phyloP scores from a whole-genome alignment of 2,113 vertebrate genomes.

The Ceuthmochares aereus region DNA sequence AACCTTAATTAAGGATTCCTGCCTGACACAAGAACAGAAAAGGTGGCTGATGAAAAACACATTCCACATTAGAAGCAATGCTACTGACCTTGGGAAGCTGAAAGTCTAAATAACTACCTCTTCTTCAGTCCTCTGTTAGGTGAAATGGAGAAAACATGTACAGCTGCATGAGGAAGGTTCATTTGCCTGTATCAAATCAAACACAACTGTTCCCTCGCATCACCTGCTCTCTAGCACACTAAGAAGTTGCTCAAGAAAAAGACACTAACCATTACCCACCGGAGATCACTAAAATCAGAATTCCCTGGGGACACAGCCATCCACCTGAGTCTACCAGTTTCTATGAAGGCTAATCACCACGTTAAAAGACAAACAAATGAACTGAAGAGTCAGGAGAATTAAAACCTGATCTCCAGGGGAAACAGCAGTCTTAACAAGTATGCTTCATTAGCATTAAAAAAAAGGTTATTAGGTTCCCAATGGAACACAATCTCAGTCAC shows the following conservation, averaged over 20 bases:
- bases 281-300: neutral
- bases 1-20: neutral
- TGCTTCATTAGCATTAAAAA: constrained; percentile 9
- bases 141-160: neutral
- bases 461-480: neutral
- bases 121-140: neutral
- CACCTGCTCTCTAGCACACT: neutral
- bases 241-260: neutral
- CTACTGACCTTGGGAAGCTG: neutral
- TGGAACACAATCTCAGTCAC: neutral
- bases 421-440: neutral
- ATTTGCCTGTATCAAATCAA: neutral
- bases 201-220: neutral
- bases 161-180: neutral
- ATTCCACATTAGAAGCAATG: neutral
- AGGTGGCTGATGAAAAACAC: neutral
- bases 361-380: constrained; percentile 5
- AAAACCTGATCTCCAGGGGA: neutral
- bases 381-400: constrained; percentile 8
- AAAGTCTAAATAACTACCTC: constrained; percentile 3
- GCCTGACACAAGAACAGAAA: neutral
- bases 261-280: neutral
- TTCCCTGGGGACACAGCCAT: neutral
- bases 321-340: neutral
- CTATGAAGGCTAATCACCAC: neutral